phyloP scores from a whole-genome alignment of 92 coral and sea anemone genomes.

The Epizoanthus ramosus region DNA sequence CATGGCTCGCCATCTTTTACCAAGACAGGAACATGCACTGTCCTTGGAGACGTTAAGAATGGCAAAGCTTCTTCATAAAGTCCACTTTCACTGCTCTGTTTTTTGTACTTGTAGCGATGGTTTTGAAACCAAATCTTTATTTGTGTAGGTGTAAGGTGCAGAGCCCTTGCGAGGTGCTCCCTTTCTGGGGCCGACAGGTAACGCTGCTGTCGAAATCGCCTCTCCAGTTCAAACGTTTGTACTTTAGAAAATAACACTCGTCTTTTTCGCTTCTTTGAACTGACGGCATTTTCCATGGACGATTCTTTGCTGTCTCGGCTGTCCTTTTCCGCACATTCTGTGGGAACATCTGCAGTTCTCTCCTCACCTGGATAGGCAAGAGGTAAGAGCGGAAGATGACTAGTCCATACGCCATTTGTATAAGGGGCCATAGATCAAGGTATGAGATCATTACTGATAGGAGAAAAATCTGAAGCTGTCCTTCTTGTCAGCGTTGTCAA shows the following conservation, averaged over 20 bases:
- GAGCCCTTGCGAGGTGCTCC: constrained; percentile 36
- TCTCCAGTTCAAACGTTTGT: constrained; percentile 42
- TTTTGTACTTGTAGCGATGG: constrained; percentile 51
- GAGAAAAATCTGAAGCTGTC: neutral
- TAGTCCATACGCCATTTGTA: neutral
- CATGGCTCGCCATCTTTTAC: constrained; percentile 79
- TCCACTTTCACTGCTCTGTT: constrained; percentile 39
- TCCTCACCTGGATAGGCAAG: constrained; percentile 13
- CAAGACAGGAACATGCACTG: constrained; percentile 73
- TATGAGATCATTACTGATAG: neutral
- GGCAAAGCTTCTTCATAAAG: constrained; percentile 43
- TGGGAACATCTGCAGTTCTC: constrained; percentile 12
- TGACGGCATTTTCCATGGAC: constrained; percentile 11
- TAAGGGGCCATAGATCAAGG: constrained; percentile 16
- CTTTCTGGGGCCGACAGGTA: constrained; percentile 47
- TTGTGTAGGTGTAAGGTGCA: constrained; percentile 50
- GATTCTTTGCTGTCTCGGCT: constrained; percentile 16
- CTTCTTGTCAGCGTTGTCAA: neutral
- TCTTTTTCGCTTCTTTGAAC: constrained; percentile 39
- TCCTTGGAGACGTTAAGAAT: constrained; percentile 56
- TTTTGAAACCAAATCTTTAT: constrained; percentile 54
- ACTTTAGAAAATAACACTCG: constrained; percentile 44
- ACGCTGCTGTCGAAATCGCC: constrained; percentile 45
- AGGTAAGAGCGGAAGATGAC: neutral
- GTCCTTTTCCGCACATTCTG: neutral